Conservation (phyloP, 2,113 vertebrate species). For the Caracal caracal region DNA sequence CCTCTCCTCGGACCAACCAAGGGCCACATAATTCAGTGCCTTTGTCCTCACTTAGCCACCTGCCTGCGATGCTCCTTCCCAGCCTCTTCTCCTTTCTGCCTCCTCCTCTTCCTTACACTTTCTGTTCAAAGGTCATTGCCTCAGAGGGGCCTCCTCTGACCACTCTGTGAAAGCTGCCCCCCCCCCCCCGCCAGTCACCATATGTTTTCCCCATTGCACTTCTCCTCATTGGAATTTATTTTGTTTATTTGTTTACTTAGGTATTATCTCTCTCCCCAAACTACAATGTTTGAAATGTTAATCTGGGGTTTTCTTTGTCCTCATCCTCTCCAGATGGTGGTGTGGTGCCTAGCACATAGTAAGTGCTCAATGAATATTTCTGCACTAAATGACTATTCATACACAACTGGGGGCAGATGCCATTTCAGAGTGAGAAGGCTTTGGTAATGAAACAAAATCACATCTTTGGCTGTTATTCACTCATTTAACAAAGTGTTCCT, state of each 20-base stretch:
- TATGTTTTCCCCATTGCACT: neutral
- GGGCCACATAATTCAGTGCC: neutral
- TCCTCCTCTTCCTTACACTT: neutral
- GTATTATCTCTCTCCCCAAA: neutral
- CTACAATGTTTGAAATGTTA: neutral
- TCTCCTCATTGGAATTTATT: neutral
- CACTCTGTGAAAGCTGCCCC: neutral
- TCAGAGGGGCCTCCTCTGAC: neutral
- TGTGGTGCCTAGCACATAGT: neutral
- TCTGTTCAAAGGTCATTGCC: neutral
- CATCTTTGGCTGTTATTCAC: no score
- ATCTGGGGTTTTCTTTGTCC: neutral
- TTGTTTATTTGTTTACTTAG: neutral
- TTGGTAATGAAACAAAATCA: neutral
- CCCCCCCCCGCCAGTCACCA: neutral
- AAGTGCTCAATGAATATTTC: neutral
- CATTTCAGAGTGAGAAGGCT: neutral
- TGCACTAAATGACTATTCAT: neutral
- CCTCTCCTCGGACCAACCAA: neutral
- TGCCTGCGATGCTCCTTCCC: neutral
- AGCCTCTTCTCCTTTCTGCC: neutral
- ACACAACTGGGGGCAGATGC: neutral
- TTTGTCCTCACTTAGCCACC: neutral
- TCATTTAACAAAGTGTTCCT: neutral
- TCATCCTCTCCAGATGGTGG: neutral